phyloP scores from a whole-genome alignment of 2,888 invertebrate species.

The Eupithecia abbreviata region DNA sequence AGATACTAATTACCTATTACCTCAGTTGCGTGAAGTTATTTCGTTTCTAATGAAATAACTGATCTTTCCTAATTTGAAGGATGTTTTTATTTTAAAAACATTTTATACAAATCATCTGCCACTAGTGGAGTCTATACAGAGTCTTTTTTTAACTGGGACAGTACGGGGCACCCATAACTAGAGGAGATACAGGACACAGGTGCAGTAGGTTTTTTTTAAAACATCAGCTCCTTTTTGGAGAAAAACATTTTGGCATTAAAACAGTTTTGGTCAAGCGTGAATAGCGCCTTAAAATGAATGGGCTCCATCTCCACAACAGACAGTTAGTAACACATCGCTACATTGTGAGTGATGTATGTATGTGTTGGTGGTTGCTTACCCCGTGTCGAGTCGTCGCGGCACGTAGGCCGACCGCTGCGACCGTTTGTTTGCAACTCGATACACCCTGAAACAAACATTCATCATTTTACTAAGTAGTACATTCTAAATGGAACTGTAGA shows the following conservation, averaged over 20 bases:
- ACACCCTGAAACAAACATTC: slow-evolving; percentile 35
- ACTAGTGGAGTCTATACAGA: background rate
- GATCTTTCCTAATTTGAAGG: background rate
- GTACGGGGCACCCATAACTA: too few relatives aligned
- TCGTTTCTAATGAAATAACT: background rate
- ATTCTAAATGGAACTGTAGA: background rate
- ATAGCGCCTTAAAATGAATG: background rate
- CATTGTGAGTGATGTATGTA: background rate
- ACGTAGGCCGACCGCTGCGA: slow-evolving; percentile 23
- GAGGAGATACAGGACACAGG: too few relatives aligned
- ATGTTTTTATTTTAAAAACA: background rate
- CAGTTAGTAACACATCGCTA: background rate
- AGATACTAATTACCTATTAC: background rate
- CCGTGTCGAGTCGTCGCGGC: slow-evolving; percentile 15
- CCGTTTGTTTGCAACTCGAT: slow-evolving; percentile 38
- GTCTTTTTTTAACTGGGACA: too few relatives aligned
- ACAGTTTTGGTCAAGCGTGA: too few relatives aligned
- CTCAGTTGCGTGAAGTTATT: background rate
- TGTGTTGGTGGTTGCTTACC: slow-evolving; percentile 24
- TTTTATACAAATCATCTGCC: background rate
- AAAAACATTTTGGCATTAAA: too few relatives aligned
- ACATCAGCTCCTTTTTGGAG: too few relatives aligned
- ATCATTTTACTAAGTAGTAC: background rate
- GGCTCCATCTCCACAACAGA: background rate
- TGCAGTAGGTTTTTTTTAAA: too few relatives aligned